phyloP scores from a whole-genome alignment of 2,888 invertebrate genomes.

The Apamea crenata region DNA sequence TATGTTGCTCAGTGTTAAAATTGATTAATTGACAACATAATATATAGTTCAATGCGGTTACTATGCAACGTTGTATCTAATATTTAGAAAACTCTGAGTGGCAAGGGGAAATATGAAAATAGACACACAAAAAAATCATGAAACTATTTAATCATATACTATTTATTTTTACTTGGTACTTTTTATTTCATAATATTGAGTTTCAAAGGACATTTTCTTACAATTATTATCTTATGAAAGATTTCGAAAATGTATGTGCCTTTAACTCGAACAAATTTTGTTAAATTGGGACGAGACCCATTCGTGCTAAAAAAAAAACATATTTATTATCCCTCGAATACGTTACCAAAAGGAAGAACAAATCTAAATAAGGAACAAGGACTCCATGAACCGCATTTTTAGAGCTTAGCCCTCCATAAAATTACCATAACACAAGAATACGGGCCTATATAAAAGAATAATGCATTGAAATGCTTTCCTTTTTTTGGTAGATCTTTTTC shows the following conservation, averaged over 20 bases:
- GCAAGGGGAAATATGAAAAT: slow-evolving; percentile 29
- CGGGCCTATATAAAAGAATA: slow-evolving; percentile 14
- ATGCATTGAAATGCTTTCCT: slow-evolving; percentile 13
- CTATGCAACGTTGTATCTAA: slow-evolving; percentile 46
- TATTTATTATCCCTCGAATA: slow-evolving; percentile 3
- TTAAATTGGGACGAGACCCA: background rate
- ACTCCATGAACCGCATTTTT: slow-evolving; percentile 30
- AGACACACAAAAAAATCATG: background rate
- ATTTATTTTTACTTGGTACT: too few relatives aligned
- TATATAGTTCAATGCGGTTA: slow-evolving; percentile 37
- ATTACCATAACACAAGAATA: slow-evolving; percentile 45
- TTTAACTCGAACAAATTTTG: background rate
- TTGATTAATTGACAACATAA: slow-evolving; percentile 61
- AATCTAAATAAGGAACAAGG: slow-evolving; percentile 28
- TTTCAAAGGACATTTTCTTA: background rate
- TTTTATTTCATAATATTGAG: background rate
- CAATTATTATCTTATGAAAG: background rate
- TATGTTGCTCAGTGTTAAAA: slow-evolving; percentile 41
- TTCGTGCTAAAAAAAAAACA: background rate
- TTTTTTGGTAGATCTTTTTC: slow-evolving; percentile 30
- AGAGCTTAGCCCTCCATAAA: slow-evolving; percentile 31
- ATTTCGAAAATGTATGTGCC: background rate
- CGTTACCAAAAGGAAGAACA: slow-evolving; percentile 12
- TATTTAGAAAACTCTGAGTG: slow-evolving; percentile 54
- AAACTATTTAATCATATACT: background rate